phyloP scores from a whole-genome alignment of 2,888 invertebrate species.

The Macropis europaea region DNA sequence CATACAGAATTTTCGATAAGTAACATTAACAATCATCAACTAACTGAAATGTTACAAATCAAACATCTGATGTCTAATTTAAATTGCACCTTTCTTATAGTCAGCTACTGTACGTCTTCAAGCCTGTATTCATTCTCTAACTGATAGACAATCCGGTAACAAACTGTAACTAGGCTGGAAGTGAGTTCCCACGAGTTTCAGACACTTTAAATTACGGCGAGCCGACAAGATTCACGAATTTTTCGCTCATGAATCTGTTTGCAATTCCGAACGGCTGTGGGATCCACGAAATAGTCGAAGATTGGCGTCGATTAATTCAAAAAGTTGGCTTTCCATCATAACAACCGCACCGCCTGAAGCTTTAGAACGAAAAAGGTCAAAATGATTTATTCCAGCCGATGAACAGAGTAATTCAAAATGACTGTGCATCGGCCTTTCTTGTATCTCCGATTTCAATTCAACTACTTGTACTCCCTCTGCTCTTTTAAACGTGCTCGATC shows the following conservation, averaged over 20 bases:
- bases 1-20: too few relatives aligned
- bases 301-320: conserved; percentile 48
- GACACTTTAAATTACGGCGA: conserved; percentile 1
- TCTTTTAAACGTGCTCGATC: conserved; percentile 22
- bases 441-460: not conserved
- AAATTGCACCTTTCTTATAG: too few relatives aligned
- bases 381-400: conserved; percentile 48
- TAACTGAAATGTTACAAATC: too few relatives aligned
- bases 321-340: conserved; percentile 48
- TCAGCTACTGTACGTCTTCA: too few relatives aligned
- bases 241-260: conserved; percentile 19
- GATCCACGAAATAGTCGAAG: conserved; percentile 9
- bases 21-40: too few relatives aligned
- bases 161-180: conserved; percentile 3
- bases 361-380: conserved; percentile 12
- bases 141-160: not conserved
- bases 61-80: too few relatives aligned
- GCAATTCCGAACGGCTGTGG: conserved; percentile 18
- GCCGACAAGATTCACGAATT: conserved; percentile 17
- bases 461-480: not conserved
- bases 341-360: conserved; percentile 18
- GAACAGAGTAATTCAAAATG: conserved; percentile 41
- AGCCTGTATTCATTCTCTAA: too few relatives aligned
- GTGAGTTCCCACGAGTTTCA: conserved; percentile 9
- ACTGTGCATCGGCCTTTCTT: conserved; percentile 36